Percentiles rank a stretch among this genome's conserved stretches.
Conservation (phyloP, 2,797 vertebrate genomes). For the Tauraco hartlaubi region DNA sequence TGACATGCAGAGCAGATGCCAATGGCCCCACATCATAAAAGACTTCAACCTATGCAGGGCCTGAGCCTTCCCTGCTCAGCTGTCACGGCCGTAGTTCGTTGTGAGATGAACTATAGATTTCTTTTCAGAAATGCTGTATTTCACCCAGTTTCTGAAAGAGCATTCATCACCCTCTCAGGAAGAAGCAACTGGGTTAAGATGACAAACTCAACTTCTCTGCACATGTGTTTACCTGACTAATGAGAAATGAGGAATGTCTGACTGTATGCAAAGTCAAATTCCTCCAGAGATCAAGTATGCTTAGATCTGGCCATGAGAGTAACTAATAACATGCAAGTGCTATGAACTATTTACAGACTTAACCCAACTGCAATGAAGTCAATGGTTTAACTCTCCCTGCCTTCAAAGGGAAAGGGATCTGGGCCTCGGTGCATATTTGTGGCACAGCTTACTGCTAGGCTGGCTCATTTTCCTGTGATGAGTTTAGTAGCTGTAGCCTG, state of each 20-base stretch:
- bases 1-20: conserved; percentile 71
- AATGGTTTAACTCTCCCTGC: conserved; percentile 11
- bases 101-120: not conserved
- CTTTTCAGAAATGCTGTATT: conserved; percentile 12
- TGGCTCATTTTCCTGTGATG: not conserved
- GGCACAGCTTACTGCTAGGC: not conserved
- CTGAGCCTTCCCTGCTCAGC: conserved; percentile 57
- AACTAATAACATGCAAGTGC: conserved; percentile 44
- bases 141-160: not conserved
- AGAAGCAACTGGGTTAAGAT: not conserved
- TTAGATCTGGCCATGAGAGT: conserved; percentile 44
- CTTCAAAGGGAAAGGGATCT: conserved; percentile 8
- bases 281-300: conserved; percentile 59
- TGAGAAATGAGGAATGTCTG: conserved; percentile 51
- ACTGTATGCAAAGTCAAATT: conserved; percentile 52
- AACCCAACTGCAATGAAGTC: conserved; percentile 24
- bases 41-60: conserved; percentile 10
- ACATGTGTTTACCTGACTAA: conserved; percentile 35
- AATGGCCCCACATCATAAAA: conserved; percentile 41
- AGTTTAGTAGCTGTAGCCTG: not conserved
- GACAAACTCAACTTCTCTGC: conserved; percentile 5
- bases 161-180: not conserved
- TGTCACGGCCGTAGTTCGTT: conserved; percentile 29
- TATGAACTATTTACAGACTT: conserved; percentile 48
- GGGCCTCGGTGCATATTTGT: not conserved